phyloP scores from a whole-genome alignment of 2,888 invertebrate species.

The Eupithecia vulgata region DNA sequence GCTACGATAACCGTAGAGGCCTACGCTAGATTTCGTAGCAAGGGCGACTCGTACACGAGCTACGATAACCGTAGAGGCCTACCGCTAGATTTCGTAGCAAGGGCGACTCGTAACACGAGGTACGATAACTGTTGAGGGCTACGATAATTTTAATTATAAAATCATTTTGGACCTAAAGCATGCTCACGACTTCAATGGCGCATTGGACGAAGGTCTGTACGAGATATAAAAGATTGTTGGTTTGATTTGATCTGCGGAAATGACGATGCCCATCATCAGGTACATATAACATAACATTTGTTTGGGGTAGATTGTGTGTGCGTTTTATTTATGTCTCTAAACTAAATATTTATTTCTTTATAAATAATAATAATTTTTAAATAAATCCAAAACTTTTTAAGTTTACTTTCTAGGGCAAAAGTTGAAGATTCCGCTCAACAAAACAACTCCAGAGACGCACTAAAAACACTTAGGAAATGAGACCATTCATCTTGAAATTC shows the following conservation, averaged over 20 bases:
- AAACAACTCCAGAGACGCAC: constrained; percentile 9
- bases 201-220: neutral
- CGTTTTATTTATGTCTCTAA: neutral
- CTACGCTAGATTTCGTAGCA: neutral
- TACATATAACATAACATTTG: neutral
- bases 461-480: constrained; percentile 14
- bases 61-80: constrained; percentile 6
- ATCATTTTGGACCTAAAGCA: neutral
- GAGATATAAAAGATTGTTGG: neutral
- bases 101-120: neutral
- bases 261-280: neutral
- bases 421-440: neutral
- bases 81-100: neutral
- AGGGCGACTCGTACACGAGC: neutral
- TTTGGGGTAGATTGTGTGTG: neutral
- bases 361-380: too few relatives aligned
- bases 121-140: neutral
- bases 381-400: neutral
- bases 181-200: neutral
- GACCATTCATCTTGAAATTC: constrained; percentile 13
- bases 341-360: too few relatives aligned
- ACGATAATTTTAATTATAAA: neutral
- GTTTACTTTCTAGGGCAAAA: neutral
- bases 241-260: neutral
- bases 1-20: neutral